These are phyloP conservation scores for Idaea straminata DNA, from an alignment of 2,888 invertebrate genomes.

Conservation along the genomic window DNA sequence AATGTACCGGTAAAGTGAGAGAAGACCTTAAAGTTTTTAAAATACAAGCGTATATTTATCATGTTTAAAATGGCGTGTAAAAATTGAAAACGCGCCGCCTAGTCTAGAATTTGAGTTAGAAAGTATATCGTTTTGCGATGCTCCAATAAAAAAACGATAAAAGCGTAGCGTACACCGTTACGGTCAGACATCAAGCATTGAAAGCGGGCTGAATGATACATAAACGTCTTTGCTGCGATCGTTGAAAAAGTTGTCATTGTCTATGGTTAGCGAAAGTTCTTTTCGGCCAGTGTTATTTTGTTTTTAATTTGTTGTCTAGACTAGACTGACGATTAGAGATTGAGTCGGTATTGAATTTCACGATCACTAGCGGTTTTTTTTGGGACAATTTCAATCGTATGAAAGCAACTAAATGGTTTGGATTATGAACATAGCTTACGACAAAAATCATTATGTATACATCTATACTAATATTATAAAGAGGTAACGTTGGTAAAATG, in stretches of 20 bases:
- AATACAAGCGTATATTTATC: background rate
- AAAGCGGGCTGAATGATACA: conserved; percentile 31
- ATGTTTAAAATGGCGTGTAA: background rate
- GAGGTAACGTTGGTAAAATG: no score
- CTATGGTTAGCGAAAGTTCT: background rate
- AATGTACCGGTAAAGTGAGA: no score
- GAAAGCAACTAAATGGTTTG: background rate
- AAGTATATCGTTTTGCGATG: conserved; percentile 66
- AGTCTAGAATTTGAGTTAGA: conserved; percentile 39
- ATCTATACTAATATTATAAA: no score
- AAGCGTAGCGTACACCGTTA: conserved; percentile 53
- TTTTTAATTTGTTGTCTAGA: background rate
- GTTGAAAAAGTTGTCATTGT: background rate
- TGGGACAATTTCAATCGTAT: background rate
- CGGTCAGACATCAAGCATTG: conserved; percentile 34
- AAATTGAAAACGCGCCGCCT: background rate
- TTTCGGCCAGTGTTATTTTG: conserved; percentile 1
- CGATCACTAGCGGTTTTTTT: background rate
- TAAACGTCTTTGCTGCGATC: background rate
- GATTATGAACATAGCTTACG: background rate
- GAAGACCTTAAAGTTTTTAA: no score
- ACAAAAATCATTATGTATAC: no score
- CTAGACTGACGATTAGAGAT: background rate
- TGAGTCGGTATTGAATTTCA: background rate
- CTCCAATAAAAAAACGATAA: conserved; percentile 63